These are phyloP conservation scores for Cephalotes varians DNA, from an alignment of 2,888 invertebrate species.

Conservation along the genomic window DNA sequence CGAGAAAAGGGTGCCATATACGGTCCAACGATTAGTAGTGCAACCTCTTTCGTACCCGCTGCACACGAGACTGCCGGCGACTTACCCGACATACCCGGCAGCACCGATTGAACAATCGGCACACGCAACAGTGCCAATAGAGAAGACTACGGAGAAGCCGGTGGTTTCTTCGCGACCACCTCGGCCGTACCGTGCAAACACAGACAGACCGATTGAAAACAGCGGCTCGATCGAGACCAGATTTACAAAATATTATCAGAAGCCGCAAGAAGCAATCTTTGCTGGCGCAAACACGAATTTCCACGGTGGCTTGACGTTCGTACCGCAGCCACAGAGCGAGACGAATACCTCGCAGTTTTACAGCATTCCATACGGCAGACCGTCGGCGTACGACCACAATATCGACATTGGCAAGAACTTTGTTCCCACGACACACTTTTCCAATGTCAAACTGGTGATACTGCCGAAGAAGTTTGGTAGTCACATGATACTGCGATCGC, in stretches of 20 bases:
- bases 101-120: constrained; percentile 85
- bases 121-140: constrained; percentile 85
- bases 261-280: not conserved
- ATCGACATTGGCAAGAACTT: constrained; percentile 11
- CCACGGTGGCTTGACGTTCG: constrained; percentile 18
- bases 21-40: constrained; percentile 86
- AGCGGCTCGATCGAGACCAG: not conserved
- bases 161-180: constrained; percentile 86
- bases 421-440: not conserved
- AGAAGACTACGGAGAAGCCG: constrained; percentile 88
- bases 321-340: constrained; percentile 26
- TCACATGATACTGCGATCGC: constrained; percentile 47
- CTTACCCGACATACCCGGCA: constrained; percentile 73
- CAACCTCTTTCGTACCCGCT: constrained; percentile 85
- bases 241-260: constrained; percentile 18
- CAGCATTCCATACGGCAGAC: constrained; percentile 26
- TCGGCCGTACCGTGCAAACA: constrained; percentile 81
- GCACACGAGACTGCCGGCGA: constrained; percentile 87
- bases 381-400: constrained; percentile 22
- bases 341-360: constrained; percentile 52
- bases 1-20: constrained; percentile 87
- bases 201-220: constrained; percentile 62
- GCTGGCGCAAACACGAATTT: constrained; percentile 8
- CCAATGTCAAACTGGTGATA: constrained; percentile 26
- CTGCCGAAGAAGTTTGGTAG: constrained; percentile 60